phyloP scores from a whole-genome alignment of 1,140 invertebrate species.

The Goniozus legneri region DNA sequence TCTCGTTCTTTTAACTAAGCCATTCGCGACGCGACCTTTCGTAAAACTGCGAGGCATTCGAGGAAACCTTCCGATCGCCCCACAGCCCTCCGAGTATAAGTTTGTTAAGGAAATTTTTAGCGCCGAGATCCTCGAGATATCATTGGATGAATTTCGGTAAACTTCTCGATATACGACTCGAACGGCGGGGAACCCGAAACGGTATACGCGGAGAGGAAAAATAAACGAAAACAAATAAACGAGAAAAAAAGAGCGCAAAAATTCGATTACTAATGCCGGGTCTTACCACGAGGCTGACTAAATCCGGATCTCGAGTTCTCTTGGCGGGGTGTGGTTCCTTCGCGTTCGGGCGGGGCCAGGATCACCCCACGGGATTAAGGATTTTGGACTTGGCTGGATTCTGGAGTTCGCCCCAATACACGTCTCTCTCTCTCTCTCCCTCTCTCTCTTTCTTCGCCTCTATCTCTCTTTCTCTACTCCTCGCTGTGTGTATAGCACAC shows the following conservation, averaged over 20 bases:
- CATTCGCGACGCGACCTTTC: too few relatives aligned
- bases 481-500: background rate
- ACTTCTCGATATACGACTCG: background rate
- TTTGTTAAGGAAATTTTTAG: too few relatives aligned
- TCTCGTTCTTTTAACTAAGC: too few relatives aligned
- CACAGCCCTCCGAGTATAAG: too few relatives aligned
- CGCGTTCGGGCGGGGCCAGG: constrained; percentile 34
- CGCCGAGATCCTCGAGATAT: too few relatives aligned
- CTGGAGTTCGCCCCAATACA: constrained; percentile 1
- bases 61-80: too few relatives aligned
- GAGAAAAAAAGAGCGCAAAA: background rate
- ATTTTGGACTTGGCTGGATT: constrained; percentile 37
- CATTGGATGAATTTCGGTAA: too few relatives aligned
- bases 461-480: background rate
- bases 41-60: too few relatives aligned
- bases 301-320: constrained; percentile 33
- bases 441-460: background rate
- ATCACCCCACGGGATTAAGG: constrained; percentile 42
- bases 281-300: constrained; percentile 31
- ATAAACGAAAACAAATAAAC: background rate
- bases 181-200: background rate
- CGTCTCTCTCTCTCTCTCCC: constrained; percentile 3
- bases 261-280: constrained; percentile 3
- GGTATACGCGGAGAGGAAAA: background rate
- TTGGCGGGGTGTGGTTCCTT: constrained; percentile 41